Percentiles rank a stretch among this genome's conserved stretches.
These are phyloP conservation scores for Stercorarius parasiticus DNA, from an alignment of 2,113 vertebrate genomes.

Conservation along the genomic window DNA sequence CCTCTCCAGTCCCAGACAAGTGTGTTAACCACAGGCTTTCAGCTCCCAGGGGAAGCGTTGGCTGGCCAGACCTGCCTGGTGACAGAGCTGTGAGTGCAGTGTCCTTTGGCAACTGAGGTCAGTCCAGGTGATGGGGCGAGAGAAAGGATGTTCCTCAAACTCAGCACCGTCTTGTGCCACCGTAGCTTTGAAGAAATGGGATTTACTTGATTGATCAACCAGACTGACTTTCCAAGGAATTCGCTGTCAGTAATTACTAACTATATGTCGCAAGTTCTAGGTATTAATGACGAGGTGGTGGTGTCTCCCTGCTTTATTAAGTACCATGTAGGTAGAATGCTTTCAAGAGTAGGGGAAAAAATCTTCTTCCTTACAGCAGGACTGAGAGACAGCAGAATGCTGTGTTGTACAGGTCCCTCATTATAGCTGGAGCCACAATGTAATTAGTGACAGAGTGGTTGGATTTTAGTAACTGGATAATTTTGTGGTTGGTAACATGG, in stretches of 20 bases:
- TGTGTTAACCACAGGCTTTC: background rate
- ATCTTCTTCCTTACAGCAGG: background rate
- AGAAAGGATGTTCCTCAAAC: background rate
- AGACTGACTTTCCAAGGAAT: background rate
- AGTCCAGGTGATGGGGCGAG: background rate
- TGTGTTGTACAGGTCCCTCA: background rate
- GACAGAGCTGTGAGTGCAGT: background rate
- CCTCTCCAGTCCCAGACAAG: background rate
- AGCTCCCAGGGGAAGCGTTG: background rate
- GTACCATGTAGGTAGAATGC: background rate
- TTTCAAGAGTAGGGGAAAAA: background rate
- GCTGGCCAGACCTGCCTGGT: background rate
- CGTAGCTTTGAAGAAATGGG: background rate
- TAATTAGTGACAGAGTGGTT: constrained; percentile 24
- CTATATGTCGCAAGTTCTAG: background rate
- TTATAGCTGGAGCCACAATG: background rate
- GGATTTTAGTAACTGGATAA: constrained; percentile 29
- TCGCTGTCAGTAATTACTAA: background rate
- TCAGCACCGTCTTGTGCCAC: background rate
- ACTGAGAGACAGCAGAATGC: background rate
- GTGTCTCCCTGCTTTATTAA: background rate
- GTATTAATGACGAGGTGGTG: background rate
- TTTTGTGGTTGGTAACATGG: constrained; percentile 16
- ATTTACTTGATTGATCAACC: background rate
- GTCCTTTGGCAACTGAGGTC: background rate